Evolutionary conservation across 1,140 invertebrate species (phyloP).

Genomic region (Drosophila tani): DNA sequence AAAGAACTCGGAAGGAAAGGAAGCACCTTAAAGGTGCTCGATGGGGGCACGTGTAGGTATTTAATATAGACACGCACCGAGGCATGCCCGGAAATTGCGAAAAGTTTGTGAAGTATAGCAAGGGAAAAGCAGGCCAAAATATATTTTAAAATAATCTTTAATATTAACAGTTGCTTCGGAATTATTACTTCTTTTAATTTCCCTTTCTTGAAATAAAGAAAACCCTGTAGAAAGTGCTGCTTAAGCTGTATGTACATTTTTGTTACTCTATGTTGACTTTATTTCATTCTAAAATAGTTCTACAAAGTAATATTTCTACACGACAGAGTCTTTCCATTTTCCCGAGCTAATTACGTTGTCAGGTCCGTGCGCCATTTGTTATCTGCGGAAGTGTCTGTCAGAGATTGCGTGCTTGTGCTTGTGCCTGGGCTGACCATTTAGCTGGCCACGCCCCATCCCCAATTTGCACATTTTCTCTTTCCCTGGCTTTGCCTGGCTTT

Average conservation of each 20-base stretch:
- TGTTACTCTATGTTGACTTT: too few species aligned
- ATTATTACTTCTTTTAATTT: not conserved
- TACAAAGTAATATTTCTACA: too few species aligned
- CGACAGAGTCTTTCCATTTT: not conserved
- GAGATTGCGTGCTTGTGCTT: slow-evolving; percentile 32
- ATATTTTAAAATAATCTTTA: not conserved
- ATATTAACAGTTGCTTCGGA: not conserved
- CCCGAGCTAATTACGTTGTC: slow-evolving; percentile 33
- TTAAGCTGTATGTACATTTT: too few species aligned
- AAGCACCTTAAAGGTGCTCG: slow-evolving; percentile 21
- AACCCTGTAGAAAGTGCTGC: too few species aligned
- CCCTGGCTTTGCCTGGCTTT: not conserved
- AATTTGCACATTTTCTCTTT: slow-evolving; percentile 6
- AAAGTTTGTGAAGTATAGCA: not conserved
- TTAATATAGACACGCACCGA: slow-evolving; percentile 19
- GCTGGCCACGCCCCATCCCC: slow-evolving; percentile 27
- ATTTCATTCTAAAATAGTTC: too few species aligned
- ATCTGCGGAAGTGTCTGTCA: slow-evolving; percentile 44
- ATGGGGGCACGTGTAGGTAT: slow-evolving; percentile 28
- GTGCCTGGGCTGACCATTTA: slow-evolving; percentile 31
- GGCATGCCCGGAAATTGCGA: not conserved
- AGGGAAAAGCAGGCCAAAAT: not conserved
- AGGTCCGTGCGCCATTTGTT: slow-evolving; percentile 23
- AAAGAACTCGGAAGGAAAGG: not conserved
- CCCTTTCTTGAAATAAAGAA: too few species aligned